phyloP scores from a whole-genome alignment of 2,113 vertebrate species.

The Mionectes macconnelli region DNA sequence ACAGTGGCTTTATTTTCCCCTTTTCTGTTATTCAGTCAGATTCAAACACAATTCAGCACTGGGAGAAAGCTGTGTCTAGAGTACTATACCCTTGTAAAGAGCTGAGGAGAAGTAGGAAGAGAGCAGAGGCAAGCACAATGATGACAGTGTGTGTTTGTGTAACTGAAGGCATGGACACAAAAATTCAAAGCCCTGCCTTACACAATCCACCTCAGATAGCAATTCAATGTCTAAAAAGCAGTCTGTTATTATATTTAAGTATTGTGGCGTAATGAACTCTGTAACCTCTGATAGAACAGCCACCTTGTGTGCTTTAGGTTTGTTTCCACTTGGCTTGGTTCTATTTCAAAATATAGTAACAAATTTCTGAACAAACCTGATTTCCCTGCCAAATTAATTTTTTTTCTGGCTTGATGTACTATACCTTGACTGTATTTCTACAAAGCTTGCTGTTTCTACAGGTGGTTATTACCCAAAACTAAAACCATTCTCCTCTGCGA shows the following conservation, averaged over 20 bases:
- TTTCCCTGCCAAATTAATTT: neutral
- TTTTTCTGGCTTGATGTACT: neutral
- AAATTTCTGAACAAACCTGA: neutral
- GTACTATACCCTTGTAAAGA: neutral
- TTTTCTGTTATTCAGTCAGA: neutral
- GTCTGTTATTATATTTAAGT: neutral
- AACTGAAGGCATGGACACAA: neutral
- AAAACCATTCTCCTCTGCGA: neutral
- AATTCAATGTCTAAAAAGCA: neutral
- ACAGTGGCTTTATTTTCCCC: neutral
- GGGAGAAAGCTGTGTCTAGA: neutral
- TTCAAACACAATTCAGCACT: neutral
- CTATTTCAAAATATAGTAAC: neutral
- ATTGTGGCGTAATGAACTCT: neutral
- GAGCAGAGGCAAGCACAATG: neutral
- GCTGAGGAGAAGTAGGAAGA: neutral
- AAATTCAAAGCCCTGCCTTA: neutral
- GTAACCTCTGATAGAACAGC: neutral
- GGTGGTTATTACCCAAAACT: neutral
- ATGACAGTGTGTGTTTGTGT: neutral
- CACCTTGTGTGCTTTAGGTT: neutral
- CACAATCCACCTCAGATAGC: neutral
- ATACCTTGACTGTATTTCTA: neutral
- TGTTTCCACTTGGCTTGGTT: neutral
- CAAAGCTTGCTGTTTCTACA: neutral